Percentiles rank a stretch among this genome's conserved stretches.
Conservation (phyloP, 2,797 vertebrate species). For the Argya squamiceps region DNA sequence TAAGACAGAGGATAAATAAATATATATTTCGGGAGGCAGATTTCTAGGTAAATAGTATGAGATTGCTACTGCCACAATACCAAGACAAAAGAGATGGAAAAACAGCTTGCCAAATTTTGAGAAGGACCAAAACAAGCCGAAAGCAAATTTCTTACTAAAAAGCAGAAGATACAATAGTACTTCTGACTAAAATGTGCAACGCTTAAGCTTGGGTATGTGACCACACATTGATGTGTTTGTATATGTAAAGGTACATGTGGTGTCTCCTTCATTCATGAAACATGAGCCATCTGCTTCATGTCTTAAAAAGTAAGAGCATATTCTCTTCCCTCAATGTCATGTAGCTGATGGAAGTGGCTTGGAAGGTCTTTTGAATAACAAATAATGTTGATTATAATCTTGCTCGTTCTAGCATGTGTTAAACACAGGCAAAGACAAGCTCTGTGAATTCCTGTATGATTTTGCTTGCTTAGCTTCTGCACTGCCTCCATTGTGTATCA, state of each 20-base stretch:
- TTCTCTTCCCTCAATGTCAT: neutral
- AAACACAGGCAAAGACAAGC: neutral
- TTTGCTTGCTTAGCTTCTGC: neutral
- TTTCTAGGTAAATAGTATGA: neutral
- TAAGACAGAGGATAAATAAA: neutral
- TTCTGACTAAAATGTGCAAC: neutral
- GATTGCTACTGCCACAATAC: neutral
- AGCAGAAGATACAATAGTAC: neutral
- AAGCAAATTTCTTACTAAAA: neutral
- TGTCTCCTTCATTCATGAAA: neutral
- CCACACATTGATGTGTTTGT: neutral
- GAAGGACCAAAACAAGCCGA: neutral
- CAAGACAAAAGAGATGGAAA: neutral
- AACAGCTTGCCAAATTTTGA: neutral
- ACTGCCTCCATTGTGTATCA: neutral
- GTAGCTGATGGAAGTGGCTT: neutral
- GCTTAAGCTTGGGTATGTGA: fast-evolving
- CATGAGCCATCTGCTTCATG: neutral
- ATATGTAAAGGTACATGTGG: neutral
- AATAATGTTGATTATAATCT: neutral
- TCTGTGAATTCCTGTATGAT: neutral
- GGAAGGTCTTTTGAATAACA: conserved; percentile 9
- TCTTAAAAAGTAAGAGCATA: neutral
- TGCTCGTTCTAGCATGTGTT: neutral
- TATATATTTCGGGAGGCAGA: neutral